Evolutionary conservation across 2,797 vertebrate genomes (phyloP).

Genomic region (Pteronotus mesoamericanus): DNA sequence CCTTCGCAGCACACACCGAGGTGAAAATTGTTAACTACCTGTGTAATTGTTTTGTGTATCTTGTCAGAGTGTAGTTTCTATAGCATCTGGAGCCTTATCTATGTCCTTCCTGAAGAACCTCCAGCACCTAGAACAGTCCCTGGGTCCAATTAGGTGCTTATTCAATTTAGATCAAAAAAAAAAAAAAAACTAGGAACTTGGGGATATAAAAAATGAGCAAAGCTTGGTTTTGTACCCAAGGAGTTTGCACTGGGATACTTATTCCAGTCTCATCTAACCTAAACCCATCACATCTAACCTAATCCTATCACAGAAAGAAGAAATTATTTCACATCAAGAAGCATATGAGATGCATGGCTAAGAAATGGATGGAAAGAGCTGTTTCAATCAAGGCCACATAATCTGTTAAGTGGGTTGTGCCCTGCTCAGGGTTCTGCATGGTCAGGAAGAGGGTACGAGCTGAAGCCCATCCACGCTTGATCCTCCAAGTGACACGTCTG

Average conservation of each 20-base stretch:
- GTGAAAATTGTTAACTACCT: neutral
- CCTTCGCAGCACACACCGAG: neutral
- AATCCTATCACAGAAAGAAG: neutral
- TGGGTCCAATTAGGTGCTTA: neutral
- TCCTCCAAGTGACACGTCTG: neutral
- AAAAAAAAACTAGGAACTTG: neutral
- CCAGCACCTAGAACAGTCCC: neutral
- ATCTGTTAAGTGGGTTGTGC: neutral
- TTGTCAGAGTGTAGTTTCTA: neutral
- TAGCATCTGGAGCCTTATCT: neutral
- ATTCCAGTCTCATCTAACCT: neutral
- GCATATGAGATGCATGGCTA: neutral
- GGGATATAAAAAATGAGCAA: neutral
- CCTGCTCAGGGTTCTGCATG: neutral
- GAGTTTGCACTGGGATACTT: neutral
- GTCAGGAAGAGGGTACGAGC: neutral
- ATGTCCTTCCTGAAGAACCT: neutral
- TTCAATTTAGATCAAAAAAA: neutral
- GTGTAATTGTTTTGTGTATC: neutral
- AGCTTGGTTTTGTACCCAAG: neutral
- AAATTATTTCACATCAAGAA: neutral
- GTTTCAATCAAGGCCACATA: neutral
- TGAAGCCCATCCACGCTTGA: neutral
- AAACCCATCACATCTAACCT: neutral
- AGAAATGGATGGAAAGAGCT: neutral